Conservation (phyloP, 2,888 invertebrate genomes). For the Rhopalosiphum nymphaeae region DNA sequence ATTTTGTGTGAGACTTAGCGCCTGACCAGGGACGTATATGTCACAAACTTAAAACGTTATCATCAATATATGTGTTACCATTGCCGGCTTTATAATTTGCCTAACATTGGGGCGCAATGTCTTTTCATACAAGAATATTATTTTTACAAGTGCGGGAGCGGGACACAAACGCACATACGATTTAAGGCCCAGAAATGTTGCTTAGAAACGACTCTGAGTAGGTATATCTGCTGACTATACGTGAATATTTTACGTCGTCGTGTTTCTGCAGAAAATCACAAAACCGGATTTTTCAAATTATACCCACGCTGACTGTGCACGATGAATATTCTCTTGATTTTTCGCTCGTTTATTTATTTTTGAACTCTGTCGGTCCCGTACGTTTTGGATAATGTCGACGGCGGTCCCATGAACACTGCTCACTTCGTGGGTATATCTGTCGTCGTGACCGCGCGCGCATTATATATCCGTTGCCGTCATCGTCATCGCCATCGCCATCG, state of each 20-base stretch:
- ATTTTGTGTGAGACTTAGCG: background rate
- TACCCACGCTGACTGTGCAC: too few relatives aligned
- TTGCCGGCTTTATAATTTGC: background rate
- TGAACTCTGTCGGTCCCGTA: too few relatives aligned
- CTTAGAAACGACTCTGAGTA: background rate
- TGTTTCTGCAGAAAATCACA: background rate
- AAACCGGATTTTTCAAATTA: background rate
- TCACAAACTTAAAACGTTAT: background rate
- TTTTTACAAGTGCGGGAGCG: background rate
- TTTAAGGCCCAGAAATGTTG: background rate
- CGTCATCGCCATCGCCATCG: constrained; percentile 2
- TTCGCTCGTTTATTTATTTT: background rate
- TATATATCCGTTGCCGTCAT: background rate
- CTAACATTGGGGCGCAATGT: background rate
- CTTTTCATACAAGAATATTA: background rate
- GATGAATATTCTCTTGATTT: background rate
- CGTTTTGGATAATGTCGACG: background rate
- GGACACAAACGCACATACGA: background rate
- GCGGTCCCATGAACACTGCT: background rate
- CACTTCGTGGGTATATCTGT: background rate
- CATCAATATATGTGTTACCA: too few relatives aligned
- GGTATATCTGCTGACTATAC: background rate
- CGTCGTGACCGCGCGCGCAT: background rate
- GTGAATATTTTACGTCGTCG: background rate
- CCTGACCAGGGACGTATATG: background rate